phyloP scores from a whole-genome alignment of 2,797 vertebrate species.

The Echiichthys vipera region DNA sequence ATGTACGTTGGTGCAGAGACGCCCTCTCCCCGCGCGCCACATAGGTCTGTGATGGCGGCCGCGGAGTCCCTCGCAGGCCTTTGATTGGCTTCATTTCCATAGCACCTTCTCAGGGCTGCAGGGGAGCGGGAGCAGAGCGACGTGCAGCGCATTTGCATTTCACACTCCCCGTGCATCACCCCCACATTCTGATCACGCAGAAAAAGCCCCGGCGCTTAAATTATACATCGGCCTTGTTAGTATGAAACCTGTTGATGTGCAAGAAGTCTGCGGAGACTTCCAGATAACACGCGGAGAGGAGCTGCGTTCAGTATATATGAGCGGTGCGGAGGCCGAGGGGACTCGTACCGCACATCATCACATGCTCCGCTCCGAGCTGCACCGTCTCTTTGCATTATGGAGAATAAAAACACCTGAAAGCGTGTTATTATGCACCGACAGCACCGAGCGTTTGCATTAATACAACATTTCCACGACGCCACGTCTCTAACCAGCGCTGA shows the following conservation, averaged over 20 bases:
- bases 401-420: no score
- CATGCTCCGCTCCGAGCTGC: no score
- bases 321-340: no score
- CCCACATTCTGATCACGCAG: constrained; percentile 31
- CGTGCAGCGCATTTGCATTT: constrained; percentile 55
- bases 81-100: constrained; percentile 67
- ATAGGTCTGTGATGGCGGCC: constrained; percentile 10
- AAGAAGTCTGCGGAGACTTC: no score
- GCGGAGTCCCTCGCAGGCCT: constrained; percentile 21
- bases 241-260: constrained; percentile 41
- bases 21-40: background rate
- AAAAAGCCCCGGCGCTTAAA: constrained; percentile 12
- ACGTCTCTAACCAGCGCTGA: no score
- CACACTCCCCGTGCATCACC: constrained; percentile 8
- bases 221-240: constrained; percentile 41
- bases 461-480: no score
- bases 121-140: background rate
- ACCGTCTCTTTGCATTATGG: no score
- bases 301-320: no score
- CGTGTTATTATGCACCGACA: no score
- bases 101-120: constrained; percentile 27
- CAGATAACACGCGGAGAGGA: no score
- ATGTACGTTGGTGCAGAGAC: background rate
- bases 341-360: no score
- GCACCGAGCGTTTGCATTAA: no score